phyloP scores from a whole-genome alignment of 2,888 invertebrate genomes.

The Caenorhabditis uteleia region DNA sequence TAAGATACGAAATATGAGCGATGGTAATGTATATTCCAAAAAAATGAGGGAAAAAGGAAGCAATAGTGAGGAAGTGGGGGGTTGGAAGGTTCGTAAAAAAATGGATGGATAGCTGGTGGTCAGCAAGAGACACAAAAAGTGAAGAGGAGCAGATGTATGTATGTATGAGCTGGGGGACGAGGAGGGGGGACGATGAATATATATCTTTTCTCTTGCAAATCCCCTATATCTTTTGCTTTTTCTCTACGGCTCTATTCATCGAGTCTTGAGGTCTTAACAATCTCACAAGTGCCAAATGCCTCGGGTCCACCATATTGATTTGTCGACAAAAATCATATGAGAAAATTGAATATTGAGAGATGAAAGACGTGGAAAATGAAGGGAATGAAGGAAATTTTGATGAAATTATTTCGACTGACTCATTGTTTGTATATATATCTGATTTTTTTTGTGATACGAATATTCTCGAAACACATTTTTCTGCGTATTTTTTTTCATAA shows the following conservation, averaged over 20 bases:
- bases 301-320: background rate
- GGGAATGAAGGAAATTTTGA: too few species aligned
- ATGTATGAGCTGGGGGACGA: background rate
- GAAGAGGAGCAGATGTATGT: background rate
- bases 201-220: background rate
- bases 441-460: too few species aligned
- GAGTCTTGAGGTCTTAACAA: background rate
- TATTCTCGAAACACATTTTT: too few species aligned
- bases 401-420: too few species aligned
- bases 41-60: too few species aligned
- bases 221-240: background rate
- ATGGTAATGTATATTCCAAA: too few species aligned
- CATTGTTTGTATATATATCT: too few species aligned
- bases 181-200: background rate
- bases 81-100: constrained; percentile 1
- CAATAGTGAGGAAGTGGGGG: too few species aligned
- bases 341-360: constrained; percentile 3
- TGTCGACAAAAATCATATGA: too few species aligned
- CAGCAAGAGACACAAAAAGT: background rate
- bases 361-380: background rate
- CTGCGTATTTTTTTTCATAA: too few species aligned
- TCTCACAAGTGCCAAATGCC: background rate
- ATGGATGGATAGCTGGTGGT: constrained; percentile 5
- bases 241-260: background rate
- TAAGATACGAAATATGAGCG: too few species aligned